Base-by-base conservation (phyloP, 2,797 vertebrate genomes). In the Vipera ursinii region DNA sequence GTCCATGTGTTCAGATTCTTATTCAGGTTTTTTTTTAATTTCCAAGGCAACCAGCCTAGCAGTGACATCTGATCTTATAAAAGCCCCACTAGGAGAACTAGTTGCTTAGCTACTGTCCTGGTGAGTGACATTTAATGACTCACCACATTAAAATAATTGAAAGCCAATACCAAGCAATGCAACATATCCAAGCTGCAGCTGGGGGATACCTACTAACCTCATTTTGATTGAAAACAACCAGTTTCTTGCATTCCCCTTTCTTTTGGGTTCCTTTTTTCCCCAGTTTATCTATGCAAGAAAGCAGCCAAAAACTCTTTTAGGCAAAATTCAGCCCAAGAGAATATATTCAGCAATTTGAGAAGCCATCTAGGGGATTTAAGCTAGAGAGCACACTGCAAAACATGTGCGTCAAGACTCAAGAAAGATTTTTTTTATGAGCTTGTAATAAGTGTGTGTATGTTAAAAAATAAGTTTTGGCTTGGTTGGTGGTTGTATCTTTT, bases 61-160 rank as follows among this genome's bases (percentile, higher is more conserved):
- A 87, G 89, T 92, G 94, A 94, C 82, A 96, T 96, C 86, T 85
- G 28, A 95, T 93, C 94, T 65, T 24, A 92, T 95, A 95, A 94
- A 94, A 56, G 3, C 94, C 63, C 91, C 0, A 20, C 61, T 12
- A 12, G 22, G 44, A 87, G 92, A n/a, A 17, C 88, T 63, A 48
- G 96, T 96, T 97, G 95, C 97, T 95, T 92, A 94, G 97, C 96
- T 96, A 96, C 96, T 93, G 92, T 89, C 89, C 94, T 14, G 87
- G 90, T 88, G 28, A 92, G 9, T 90, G 90, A 95, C 90, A 0
- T 61, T 53, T 53, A 93, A 65, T 96, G 96, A 96, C 93, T 97
- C 96, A 97, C 65, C 63, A 89, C 93, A 95, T 92, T 95, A 87
- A 90, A 0, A 63, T 1, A 91, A 88, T 93, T 86, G 93, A 59